Percentiles rank a stretch among this genome's conserved stretches.
These are phyloP conservation scores for Teleogryllus occipitalis DNA, from an alignment of 1,140 invertebrate genomes.

Conservation along the genomic window DNA sequence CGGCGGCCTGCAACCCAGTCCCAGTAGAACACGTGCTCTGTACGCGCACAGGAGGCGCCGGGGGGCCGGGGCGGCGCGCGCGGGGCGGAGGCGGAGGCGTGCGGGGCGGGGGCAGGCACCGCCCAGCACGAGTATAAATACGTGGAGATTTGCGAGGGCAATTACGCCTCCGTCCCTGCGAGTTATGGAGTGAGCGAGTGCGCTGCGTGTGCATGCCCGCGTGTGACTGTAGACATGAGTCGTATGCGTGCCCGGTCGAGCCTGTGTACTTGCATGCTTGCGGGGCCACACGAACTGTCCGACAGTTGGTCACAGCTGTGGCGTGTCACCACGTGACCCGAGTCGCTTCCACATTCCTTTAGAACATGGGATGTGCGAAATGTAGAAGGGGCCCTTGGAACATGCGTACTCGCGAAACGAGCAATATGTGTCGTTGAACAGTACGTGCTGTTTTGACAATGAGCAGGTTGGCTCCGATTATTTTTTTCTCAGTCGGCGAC, in stretches of 20 bases:
- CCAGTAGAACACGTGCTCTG: background rate
- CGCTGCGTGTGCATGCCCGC: background rate
- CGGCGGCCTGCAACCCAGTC: no score
- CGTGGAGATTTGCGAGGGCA: background rate
- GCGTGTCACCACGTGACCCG: background rate
- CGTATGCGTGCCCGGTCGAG: background rate
- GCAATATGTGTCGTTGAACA: no score
- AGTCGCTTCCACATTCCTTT: background rate
- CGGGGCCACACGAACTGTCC: background rate
- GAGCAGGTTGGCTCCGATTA: no score
- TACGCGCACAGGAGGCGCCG: background rate
- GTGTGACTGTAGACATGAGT: background rate
- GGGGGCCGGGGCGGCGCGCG: no score
- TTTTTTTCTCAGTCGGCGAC: no score
- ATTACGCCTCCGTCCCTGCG: background rate
- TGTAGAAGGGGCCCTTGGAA: no score
- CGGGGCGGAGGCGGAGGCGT: no score
- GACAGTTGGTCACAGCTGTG: background rate
- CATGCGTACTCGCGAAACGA: no score
- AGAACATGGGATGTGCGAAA: background rate
- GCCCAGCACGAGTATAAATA: conserved; percentile 3
- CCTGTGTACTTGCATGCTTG: background rate
- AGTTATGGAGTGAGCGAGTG: background rate
- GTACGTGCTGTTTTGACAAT: no score
- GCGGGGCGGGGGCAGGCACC: background rate